Evolutionary conservation across 2,888 invertebrate species (phyloP).

Genomic region (Tetrapedia diversipes): DNA sequence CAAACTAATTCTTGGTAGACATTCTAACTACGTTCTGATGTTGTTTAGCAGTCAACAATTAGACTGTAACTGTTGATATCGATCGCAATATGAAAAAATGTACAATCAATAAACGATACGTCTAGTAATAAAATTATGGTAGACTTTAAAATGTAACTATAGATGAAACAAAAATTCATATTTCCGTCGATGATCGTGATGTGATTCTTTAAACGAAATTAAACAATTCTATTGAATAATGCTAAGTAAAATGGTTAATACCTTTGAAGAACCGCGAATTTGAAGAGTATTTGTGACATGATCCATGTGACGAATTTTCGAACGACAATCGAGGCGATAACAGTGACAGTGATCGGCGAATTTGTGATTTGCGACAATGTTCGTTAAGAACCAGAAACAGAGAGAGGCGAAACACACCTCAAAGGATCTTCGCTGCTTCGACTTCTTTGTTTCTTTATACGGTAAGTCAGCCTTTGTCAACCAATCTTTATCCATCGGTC

Average conservation of each 20-base stretch:
- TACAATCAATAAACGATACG: neutral
- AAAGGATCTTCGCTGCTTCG: slow-evolving; percentile 65
- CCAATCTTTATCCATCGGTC: slow-evolving; percentile 95
- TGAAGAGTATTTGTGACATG: slow-evolving; percentile 36
- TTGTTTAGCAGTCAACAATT: neutral
- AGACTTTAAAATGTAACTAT: neutral
- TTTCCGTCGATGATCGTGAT: slow-evolving; percentile 2
- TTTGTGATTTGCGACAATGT: slow-evolving; percentile 53
- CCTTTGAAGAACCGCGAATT: slow-evolving; percentile 40
- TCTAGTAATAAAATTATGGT: neutral
- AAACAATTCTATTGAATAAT: neutral
- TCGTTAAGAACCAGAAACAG: slow-evolving; percentile 70
- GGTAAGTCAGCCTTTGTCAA: slow-evolving; percentile 81
- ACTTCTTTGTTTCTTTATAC: slow-evolving; percentile 65
- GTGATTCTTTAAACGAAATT: neutral
- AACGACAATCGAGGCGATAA: slow-evolving; percentile 45
- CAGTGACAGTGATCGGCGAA: slow-evolving; percentile 40
- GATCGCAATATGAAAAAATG: neutral
- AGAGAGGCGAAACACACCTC: slow-evolving; percentile 66
- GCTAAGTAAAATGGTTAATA: neutral
- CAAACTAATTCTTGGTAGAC: neutral
- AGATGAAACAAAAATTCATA: neutral
- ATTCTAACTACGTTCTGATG: neutral
- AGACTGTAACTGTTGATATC: neutral
- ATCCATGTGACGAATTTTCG: slow-evolving; percentile 47